Evolutionary conservation across 2,113 vertebrate species (phyloP).

Genomic region (Agelaius phoeniceus): DNA sequence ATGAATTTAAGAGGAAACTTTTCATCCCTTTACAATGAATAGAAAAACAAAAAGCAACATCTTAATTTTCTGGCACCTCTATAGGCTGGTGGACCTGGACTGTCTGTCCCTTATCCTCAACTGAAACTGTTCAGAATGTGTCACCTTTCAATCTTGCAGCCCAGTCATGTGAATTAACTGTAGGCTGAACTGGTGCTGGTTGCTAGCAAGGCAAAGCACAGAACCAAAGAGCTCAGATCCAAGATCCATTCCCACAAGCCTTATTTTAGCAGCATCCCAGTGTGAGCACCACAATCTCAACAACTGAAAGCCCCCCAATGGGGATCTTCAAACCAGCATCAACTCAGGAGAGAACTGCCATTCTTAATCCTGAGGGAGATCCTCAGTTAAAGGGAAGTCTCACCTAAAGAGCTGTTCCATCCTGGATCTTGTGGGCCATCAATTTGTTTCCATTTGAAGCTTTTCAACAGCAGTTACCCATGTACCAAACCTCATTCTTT

Average conservation of each 20-base stretch:
- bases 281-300: background rate
- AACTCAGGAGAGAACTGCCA: background rate
- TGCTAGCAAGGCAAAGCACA: background rate
- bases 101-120: background rate
- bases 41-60: background rate
- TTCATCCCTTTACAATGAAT: background rate
- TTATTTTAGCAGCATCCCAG: background rate
- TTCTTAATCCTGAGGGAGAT: background rate
- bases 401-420: background rate
- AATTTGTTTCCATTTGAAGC: background rate
- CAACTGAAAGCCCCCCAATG: fast-evolving
- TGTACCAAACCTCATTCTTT: background rate
- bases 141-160: background rate
- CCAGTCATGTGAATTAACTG: background rate
- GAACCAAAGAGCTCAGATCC: background rate
- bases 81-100: background rate
- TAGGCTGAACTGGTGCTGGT: fast-evolving
- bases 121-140: background rate
- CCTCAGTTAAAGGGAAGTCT: background rate
- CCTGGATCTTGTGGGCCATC: background rate
- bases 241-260: background rate
- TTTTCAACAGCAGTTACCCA: background rate
- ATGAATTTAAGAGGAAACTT: background rate
- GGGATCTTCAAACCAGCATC: background rate
- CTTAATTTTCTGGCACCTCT: background rate